Evolutionary conservation across 2,797 vertebrate species (phyloP).

Genomic region (Rhinoraja longicauda): DNA sequence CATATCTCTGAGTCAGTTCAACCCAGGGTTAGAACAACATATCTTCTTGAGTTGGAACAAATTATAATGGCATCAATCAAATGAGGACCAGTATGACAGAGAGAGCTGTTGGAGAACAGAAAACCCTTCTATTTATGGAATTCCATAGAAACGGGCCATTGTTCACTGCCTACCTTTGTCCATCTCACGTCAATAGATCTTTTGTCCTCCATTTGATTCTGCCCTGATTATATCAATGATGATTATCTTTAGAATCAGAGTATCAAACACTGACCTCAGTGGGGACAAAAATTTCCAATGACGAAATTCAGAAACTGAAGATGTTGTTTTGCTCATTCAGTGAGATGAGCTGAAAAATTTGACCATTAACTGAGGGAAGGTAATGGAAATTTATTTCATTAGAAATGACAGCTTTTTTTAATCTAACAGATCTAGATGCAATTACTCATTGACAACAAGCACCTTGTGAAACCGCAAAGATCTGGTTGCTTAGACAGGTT

Average conservation of each 20-base stretch:
- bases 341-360: not conserved
- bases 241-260: not conserved
- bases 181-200: not conserved
- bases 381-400: not conserved
- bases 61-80: too few relatives aligned
- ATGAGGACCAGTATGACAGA: too few relatives aligned
- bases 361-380: not conserved
- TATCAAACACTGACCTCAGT: not conserved
- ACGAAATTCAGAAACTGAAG: not conserved
- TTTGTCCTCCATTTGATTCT: not conserved
- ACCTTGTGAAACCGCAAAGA: not conserved
- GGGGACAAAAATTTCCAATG: not conserved
- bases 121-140: not conserved
- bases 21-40: too few relatives aligned
- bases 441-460: not conserved
- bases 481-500: not conserved
- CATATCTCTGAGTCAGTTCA: too few relatives aligned
- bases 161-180: not conserved
- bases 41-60: too few relatives aligned
- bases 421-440: not conserved
- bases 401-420: not conserved
- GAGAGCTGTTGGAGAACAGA: too few relatives aligned
- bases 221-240: too few relatives aligned
- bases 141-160: not conserved
- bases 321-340: not conserved